These are phyloP conservation scores for Hydroisotoma schaefferi DNA, from an alignment of 2,888 invertebrate genomes.

Conservation along the genomic window DNA sequence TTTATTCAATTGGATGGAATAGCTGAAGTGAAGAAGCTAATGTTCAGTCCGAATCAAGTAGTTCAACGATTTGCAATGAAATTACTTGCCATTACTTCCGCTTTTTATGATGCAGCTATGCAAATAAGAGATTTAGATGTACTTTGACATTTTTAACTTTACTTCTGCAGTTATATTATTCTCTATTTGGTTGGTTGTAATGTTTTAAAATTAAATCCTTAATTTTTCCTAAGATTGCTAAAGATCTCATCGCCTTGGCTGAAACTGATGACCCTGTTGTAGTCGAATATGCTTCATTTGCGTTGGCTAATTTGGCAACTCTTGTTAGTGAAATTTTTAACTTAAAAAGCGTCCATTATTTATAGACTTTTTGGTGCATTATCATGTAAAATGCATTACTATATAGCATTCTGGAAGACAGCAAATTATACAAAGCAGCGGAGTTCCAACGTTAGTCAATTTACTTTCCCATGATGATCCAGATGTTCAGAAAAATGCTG, in stretches of 20 bases:
- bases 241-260: conserved; percentile 27
- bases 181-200: not conserved
- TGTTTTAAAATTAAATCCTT: not conserved
- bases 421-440: conserved; percentile 38
- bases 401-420: conserved; percentile 37
- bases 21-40: conserved; percentile 21
- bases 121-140: conserved; percentile 34
- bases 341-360: conserved; percentile 7
- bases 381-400: not conserved
- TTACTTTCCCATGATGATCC: conserved; percentile 32
- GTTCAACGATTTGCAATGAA: conserved; percentile 42
- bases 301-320: conserved; percentile 30
- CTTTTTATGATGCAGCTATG: conserved; percentile 31
- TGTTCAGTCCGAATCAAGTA: conserved; percentile 30
- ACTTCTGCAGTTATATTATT: not conserved
- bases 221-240: conserved; percentile 19
- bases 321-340: conserved; percentile 19
- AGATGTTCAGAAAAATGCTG: conserved; percentile 38
- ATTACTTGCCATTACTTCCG: conserved; percentile 33
- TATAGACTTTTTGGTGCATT: not conserved
- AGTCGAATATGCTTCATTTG: conserved; percentile 36
- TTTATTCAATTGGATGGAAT: conserved; percentile 37
- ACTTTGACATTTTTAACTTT: conserved; percentile 1
- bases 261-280: conserved; percentile 34
- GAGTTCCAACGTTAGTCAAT: conserved; percentile 21